phyloP scores from a whole-genome alignment of 2,113 vertebrate genomes.

The Rhinogobius similis region DNA sequence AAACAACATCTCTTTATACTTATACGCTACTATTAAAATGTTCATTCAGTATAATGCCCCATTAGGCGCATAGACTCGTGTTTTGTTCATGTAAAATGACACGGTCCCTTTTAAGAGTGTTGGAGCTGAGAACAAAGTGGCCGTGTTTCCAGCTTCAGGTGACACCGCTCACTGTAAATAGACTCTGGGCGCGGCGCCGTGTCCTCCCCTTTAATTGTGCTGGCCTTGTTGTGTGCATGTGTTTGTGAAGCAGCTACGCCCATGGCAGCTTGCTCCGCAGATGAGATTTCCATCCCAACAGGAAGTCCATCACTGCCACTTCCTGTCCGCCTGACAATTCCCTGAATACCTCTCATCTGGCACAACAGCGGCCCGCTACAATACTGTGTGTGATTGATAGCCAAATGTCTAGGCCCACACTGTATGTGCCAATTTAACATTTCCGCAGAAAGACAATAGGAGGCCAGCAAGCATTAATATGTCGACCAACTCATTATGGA shows the following conservation, averaged over 20 bases:
- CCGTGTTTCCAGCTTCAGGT: slow-evolving; percentile 63
- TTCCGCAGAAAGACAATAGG: slow-evolving; percentile 52
- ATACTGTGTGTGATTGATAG: slow-evolving; percentile 45
- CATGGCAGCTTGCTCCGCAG: slow-evolving; percentile 73
- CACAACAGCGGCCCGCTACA: slow-evolving; percentile 30
- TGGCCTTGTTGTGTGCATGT: slow-evolving; percentile 25
- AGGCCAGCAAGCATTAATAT: slow-evolving; percentile 35
- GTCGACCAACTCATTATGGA: slow-evolving; percentile 32
- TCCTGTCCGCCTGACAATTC: slow-evolving; percentile 79
- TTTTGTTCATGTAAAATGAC: slow-evolving; percentile 26
- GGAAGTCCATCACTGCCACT: slow-evolving; percentile 92
- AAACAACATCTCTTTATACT: no score
- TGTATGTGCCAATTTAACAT: slow-evolving; percentile 47
- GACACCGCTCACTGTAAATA: slow-evolving; percentile 76
- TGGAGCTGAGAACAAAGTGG: slow-evolving; percentile 66
- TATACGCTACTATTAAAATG: not conserved
- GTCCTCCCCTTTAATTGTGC: slow-evolving; percentile 61
- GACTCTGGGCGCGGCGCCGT: slow-evolving; percentile 62
- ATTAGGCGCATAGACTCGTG: not conserved
- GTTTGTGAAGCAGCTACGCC: slow-evolving; percentile 68
- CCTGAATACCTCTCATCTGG: slow-evolving; percentile 26
- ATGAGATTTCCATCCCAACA: slow-evolving; percentile 87
- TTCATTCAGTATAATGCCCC: not conserved
- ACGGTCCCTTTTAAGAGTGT: slow-evolving; percentile 43
- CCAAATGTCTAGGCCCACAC: slow-evolving; percentile 37